These are phyloP conservation scores for Caenorhabditis zanzibari DNA, from an alignment of 2,888 invertebrate genomes.

Conservation along the genomic window DNA sequence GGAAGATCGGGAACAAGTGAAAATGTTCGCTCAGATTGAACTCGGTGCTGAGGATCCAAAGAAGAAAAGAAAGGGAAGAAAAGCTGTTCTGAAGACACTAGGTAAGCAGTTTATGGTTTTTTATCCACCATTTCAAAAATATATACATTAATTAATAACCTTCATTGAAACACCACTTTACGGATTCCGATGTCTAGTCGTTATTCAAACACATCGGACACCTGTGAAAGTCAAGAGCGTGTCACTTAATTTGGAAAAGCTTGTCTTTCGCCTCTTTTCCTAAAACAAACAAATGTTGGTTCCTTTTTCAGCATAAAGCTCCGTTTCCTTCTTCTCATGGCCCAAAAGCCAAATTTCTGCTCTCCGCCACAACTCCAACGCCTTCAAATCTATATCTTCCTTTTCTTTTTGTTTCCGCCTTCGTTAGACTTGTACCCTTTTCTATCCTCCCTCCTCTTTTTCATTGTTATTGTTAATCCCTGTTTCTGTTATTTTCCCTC, in stretches of 20 bases:
- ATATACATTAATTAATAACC: not conserved
- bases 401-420: constrained; percentile 37
- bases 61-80: constrained; percentile 70
- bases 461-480: constrained; percentile 44
- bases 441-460: not conserved
- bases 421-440: constrained; percentile 29
- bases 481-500: constrained; percentile 33
- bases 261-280: constrained; percentile 24
- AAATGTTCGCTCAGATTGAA: constrained; percentile 68
- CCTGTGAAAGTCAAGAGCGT: constrained; percentile 38
- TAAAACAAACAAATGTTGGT: constrained; percentile 55
- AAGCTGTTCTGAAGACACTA: constrained; percentile 66
- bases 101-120: constrained; percentile 46
- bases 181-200: not conserved
- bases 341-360: constrained; percentile 10
- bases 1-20: constrained; percentile 89
- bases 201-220: constrained; percentile 37
- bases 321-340: constrained; percentile 3
- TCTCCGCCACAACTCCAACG: constrained; percentile 28
- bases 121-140: not conserved
- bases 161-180: not conserved
- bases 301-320: constrained; percentile 59
- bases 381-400: constrained; percentile 45
- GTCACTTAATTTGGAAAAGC: constrained; percentile 41
- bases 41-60: constrained; percentile 42